Evolutionary conservation across 2,113 vertebrate genomes (phyloP), one percentile per base, ranked within the genome.

Genomic region (Pantherophis guttatus): DNA sequence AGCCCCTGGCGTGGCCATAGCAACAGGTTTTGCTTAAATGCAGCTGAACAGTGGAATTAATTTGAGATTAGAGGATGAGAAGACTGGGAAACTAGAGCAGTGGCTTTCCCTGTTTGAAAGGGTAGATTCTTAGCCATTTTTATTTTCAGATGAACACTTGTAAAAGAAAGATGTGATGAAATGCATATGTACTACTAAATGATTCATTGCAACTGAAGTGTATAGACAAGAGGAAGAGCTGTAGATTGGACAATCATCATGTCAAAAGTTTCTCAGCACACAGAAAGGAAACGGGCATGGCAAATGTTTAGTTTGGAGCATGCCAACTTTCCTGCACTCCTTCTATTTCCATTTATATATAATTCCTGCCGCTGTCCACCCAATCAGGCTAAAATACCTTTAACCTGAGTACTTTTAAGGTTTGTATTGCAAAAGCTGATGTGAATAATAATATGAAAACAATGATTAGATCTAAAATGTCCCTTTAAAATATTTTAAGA

Each of bases 1-100:
- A 96, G 96, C 95, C 96, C 94, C 95, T 24, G 87, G 95, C 92
- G 97, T 97, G 97, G 96, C 94, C 97, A 97, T 97, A 96, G 97
- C 95, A 97, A 97, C 97, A 93, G 96, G 95, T 93, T 97, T 95
- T 95, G 95, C 96, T 97, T 93, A 96, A 96, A 96, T 62, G 95
- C 95, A 94, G 97, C 96, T 96, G 94, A 93, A 95, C 92, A 96
- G 96, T 29, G 1, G 94, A 97, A 96, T 96, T 97, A 97, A 97
- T 97, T 97, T 97, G 96, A 97, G 96, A 94, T 86, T 89, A 93
- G 96, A 95, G 94, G 96, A 97, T 95, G 95, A 96, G 88, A 29
- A 96, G 96, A 93, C 94, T 93, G 93, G 89, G 75, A 93, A 91
- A 94, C 94, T 94, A 87, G 90, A 5, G 91, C 26, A 52, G 26